These are phyloP conservation scores for Triplophysa dalaica DNA, from an alignment of 2,113 vertebrate species.

Conservation along the genomic window DNA sequence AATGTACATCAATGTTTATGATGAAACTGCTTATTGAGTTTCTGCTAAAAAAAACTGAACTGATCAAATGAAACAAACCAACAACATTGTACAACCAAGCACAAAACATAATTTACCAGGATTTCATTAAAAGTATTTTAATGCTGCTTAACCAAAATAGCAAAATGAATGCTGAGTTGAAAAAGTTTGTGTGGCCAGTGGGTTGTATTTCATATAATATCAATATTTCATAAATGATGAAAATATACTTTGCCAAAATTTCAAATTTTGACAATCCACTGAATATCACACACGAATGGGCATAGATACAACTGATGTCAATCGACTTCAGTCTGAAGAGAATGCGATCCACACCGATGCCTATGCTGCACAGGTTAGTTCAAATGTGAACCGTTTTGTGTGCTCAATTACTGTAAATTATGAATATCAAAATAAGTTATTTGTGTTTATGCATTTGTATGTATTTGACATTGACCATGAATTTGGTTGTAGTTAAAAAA, in stretches of 20 bases:
- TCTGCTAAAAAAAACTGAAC: background rate
- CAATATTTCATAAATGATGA: no score
- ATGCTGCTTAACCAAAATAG: no score
- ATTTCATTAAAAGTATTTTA: no score
- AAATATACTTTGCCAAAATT: no score
- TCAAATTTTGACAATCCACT: background rate
- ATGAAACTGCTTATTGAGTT: background rate
- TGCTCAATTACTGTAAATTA: background rate
- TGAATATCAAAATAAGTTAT: background rate
- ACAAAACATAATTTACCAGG: background rate
- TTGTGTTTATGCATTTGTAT: background rate
- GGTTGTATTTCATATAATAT: background rate
- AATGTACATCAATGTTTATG: background rate
- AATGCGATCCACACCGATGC: background rate
- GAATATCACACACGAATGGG: background rate
- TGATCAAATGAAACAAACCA: background rate
- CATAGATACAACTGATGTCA: background rate
- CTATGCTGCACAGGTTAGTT: constrained; percentile 6
- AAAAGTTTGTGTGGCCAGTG: background rate
- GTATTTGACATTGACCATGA: background rate
- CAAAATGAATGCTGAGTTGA: background rate
- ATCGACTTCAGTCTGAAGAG: background rate
- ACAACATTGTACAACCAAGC: background rate
- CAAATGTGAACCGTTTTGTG: background rate
- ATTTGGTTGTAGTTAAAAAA: constrained; percentile 34